Evolutionary conservation across 2,797 vertebrate species (phyloP).

Genomic region (Apodemus agrarius): DNA sequence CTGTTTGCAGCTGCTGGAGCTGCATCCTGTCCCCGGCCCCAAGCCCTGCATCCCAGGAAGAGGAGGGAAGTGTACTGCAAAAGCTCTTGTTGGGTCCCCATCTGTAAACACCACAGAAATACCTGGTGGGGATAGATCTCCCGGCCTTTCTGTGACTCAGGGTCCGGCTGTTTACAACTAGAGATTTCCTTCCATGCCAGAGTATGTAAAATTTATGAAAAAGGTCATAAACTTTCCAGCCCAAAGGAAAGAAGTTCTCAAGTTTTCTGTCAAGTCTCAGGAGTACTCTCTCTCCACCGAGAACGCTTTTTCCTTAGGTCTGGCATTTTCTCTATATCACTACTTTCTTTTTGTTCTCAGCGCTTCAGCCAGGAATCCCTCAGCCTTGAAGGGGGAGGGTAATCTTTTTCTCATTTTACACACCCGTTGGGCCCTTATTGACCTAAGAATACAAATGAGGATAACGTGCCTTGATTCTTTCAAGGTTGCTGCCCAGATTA

Average conservation of each 20-base stretch:
- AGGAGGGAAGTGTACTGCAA: background rate
- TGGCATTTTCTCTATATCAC: background rate
- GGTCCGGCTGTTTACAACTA: slow-evolving; percentile 36
- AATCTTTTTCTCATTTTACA: background rate
- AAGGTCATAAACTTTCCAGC: slow-evolving; percentile 70
- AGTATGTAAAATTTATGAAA: slow-evolving; percentile 76
- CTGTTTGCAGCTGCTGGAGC: background rate
- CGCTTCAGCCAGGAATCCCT: background rate
- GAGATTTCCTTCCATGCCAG: slow-evolving; percentile 55
- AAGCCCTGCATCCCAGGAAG: background rate
- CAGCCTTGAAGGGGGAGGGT: background rate
- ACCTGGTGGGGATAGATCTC: background rate
- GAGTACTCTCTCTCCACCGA: slow-evolving; percentile 63
- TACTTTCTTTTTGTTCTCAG: background rate
- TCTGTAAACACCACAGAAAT: background rate
- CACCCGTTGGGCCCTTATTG: background rate
- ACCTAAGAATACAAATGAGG: background rate
- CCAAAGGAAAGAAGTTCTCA: slow-evolving; percentile 50
- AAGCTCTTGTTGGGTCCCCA: background rate
- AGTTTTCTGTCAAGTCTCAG: slow-evolving; percentile 67
- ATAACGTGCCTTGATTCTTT: background rate
- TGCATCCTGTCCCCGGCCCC: background rate
- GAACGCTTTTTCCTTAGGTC: slow-evolving; percentile 26
- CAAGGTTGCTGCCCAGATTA: background rate
- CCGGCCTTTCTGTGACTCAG: slow-evolving; percentile 22